A percentile compares a stretch with the other conserved stretches of the same genome.
phyloP scores from a whole-genome alignment of 1,140 invertebrate species.

The Drosophila subobscura region DNA sequence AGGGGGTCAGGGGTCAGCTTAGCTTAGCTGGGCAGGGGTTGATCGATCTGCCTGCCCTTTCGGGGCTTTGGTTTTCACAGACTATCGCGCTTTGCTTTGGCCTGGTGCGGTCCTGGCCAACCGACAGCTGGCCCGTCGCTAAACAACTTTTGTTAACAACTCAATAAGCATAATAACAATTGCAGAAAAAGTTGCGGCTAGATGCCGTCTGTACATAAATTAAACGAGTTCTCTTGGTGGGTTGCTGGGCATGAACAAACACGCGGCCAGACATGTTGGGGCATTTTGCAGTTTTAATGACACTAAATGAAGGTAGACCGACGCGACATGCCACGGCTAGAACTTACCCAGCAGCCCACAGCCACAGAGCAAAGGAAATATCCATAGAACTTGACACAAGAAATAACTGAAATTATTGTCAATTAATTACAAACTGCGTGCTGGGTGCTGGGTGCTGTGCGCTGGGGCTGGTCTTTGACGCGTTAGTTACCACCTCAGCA shows the following conservation, averaged over 20 bases:
- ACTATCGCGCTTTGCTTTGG: slow-evolving; percentile 51
- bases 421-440: slow-evolving; percentile 70
- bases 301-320: slow-evolving; percentile 65
- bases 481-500: no score
- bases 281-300: slow-evolving; percentile 74
- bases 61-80: slow-evolving; percentile 76
- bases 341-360: slow-evolving; percentile 5
- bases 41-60: slow-evolving; percentile 46
- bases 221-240: slow-evolving; percentile 40
- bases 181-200: slow-evolving; percentile 43
- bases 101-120: slow-evolving; percentile 3
- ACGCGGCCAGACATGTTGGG: slow-evolving; percentile 47
- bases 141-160: slow-evolving; percentile 59
- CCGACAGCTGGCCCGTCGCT: slow-evolving; percentile 13
- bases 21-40: slow-evolving; percentile 35
- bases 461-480: slow-evolving; percentile 68
- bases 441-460: slow-evolving; percentile 27
- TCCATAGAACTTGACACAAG: slow-evolving; percentile 42
- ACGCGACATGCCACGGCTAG: slow-evolving; percentile 48
- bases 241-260: slow-evolving; percentile 48
- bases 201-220: slow-evolving; percentile 41
- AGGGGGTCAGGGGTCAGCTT: slow-evolving; percentile 58
- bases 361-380: slow-evolving; percentile 12
- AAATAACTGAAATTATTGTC: slow-evolving; percentile 81
- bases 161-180: slow-evolving; percentile 56